Base-by-base conservation (phyloP, 64 coral and sea anemone species). In the Stylophora pistillata region DNA sequence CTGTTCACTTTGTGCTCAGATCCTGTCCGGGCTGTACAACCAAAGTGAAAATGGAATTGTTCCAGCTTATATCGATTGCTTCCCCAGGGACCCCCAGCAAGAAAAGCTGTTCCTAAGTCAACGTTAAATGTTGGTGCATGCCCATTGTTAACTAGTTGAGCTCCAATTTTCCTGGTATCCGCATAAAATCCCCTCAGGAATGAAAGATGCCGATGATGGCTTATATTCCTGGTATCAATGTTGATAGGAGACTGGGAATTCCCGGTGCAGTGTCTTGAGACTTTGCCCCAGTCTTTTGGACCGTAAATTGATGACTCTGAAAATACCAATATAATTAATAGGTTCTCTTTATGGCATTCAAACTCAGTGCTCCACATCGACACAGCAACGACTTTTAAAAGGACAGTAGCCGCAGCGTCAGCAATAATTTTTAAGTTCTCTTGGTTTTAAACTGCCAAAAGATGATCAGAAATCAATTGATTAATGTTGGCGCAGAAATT, bases 11-110 rank as follows among this genome's bases (percentile, higher is more conserved):
- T 69, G 53, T 89, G 87, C 20, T 89, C 87, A 55, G 87, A 89
- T 68, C 87, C 87, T 77, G 70, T 53, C 5, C 11, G 25, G 58
- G 58, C 15, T 14, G 29, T 18, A 58, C 74, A 55, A 18, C 87
- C 87, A 76, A 76, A 89, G 60, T 89, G 87, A 47, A 89, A 55
- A 47, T 89, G 87, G 72, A 89, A 30, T 62, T 78, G 76, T 34
- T 74, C 32, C 10, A 69, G 34, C 41, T 41, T 65, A 15, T n/a
- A 74, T 27, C 47, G 37, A 16, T 10, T 80, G 5, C 30, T 58
- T 15, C 31, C 21, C 60, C 78, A 27, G 20, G 58, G 31, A 68
- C 87, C 87, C 10, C 57, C 76, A 20, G 21, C 66, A 23, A 89
- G 73, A 41, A 20, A 21, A 3, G 73, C 73, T 9, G 73, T 37